These are phyloP conservation scores for Gobiocypris rarus DNA, from an alignment of 2,113 vertebrate genomes.

Conservation along the genomic window DNA sequence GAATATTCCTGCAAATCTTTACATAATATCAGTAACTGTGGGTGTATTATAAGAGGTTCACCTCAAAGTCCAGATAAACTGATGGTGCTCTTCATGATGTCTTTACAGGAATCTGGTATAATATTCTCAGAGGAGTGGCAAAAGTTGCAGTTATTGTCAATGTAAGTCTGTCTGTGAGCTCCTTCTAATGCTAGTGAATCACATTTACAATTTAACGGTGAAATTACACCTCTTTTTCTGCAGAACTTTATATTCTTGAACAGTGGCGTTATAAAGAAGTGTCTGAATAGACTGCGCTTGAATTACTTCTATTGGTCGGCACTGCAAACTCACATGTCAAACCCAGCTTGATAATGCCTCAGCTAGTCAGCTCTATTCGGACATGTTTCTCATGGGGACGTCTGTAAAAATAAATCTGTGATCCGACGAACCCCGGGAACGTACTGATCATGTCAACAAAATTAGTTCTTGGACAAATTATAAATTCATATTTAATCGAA, in stretches of 20 bases:
- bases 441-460: too few species aligned
- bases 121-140: slow-evolving; percentile 90
- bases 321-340: too few species aligned
- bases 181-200: neutral
- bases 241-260: neutral
- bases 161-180: slow-evolving; percentile 74
- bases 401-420: too few species aligned
- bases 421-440: too few species aligned
- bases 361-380: too few species aligned
- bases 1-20: neutral
- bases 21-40: neutral
- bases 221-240: neutral
- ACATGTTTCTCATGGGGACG: too few species aligned
- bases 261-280: too few species aligned
- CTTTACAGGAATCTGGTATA: slow-evolving; percentile 95
- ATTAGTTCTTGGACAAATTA: too few species aligned
- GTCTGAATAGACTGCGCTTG: neutral
- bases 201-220: neutral
- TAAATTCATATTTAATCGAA: too few species aligned
- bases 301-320: too few species aligned
- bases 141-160: slow-evolving; percentile 98
- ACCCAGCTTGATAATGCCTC: too few species aligned
- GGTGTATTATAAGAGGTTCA: neutral
- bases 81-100: neutral
- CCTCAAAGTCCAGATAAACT: neutral